Base-by-base conservation (phyloP, 2,797 vertebrate species). In the Gallinago stenura region DNA sequence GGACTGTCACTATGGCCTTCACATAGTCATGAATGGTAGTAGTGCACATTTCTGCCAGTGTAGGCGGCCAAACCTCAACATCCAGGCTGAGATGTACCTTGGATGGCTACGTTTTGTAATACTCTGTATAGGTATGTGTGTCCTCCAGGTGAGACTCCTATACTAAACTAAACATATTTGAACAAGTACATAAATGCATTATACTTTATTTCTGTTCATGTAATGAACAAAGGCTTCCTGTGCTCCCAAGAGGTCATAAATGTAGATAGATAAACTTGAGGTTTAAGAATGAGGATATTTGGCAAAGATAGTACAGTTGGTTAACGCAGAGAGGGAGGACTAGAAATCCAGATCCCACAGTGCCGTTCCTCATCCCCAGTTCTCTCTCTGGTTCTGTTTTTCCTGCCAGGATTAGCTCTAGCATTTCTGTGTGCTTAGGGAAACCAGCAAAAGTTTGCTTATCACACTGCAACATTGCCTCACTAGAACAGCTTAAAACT, bases 401-500 rank as follows among this genome's bases (percentile, higher is more conserved):
- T 83, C 35, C 62, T 94, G 62, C 88, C 82, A 89, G 81, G 87
- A 93, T 90, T 83, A 87, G 62, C 76, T 91, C 51, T 17, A 89
- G 56, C 51, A 70, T 80, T 94, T 94, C 70, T 94, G 61, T 21
- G 3, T 50, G n/a, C 78, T 89, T 88, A 83, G 73, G 75, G 70
- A 95, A 96, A 90, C 31, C 57, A 81, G 31, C 70, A 90, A 77
- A 94, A 69, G 62, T 87, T 69, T 94, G 53, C 86, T 87, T 91
- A 94, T 94, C 75, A 1, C 53, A 45, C 58, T 73, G 73, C 56
- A 93, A 87, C 78, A 89, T 30, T 87, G 73, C 79, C 39, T 93
- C 82, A 48, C 45, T 19, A 79, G 33, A 85, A 70, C 54, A 76
- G 45, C 93, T 94, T 91, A 64, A 93, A 93, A 89, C 84, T 77